These are phyloP conservation scores for Theodoxus fluviatilis DNA, from an alignment of 2,888 invertebrate genomes.

Conservation along the genomic window DNA sequence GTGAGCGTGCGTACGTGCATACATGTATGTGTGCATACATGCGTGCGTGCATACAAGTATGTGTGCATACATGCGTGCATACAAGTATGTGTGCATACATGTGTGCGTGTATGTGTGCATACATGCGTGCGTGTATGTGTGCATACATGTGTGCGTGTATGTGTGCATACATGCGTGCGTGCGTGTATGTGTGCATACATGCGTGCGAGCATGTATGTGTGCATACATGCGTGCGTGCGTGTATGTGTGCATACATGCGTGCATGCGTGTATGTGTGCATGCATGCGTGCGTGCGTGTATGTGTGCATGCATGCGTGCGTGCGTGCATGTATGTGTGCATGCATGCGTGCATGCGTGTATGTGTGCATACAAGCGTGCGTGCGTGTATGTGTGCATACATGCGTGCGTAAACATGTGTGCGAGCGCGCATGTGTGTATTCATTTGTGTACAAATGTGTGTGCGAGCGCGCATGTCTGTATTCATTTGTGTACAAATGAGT, in stretches of 20 bases:
- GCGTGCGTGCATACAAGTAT: neutral
- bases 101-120: neutral
- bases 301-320: neutral
- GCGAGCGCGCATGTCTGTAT: conserved; percentile 3
- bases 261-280: neutral
- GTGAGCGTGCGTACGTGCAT: neutral
- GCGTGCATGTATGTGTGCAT: neutral
- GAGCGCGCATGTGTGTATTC: neutral
- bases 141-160: neutral
- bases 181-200: neutral
- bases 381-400: neutral
- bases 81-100: neutral
- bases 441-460: conserved; percentile 5
- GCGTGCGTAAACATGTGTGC: neutral
- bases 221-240: neutral
- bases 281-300: conserved; percentile 19
- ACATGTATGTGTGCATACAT: neutral
- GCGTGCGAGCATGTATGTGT: neutral
- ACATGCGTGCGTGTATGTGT: neutral
- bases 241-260: neutral
- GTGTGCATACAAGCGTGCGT: neutral
- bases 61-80: neutral
- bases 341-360: neutral
- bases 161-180: neutral
- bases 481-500: neutral